These are phyloP conservation scores for Leuciscus waleckii DNA, from an alignment of 2,797 vertebrate genomes.

Conservation along the genomic window DNA sequence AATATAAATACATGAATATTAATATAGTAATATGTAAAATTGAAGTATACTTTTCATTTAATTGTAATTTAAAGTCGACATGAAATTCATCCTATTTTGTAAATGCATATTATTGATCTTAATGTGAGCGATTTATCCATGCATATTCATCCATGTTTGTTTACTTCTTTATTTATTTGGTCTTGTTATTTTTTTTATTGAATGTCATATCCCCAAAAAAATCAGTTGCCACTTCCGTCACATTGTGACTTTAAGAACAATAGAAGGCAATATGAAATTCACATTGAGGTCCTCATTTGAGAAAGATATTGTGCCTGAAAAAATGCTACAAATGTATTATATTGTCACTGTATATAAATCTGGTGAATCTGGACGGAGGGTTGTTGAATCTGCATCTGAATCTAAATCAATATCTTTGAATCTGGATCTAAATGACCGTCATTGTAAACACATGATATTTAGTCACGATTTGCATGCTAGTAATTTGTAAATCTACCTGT, in stretches of 20 bases:
- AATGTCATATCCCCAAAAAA: background rate
- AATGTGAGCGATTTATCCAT: no score
- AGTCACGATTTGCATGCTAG: background rate
- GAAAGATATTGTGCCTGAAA: background rate
- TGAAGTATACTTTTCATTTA: background rate
- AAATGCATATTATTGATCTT: no score
- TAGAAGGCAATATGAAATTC: background rate
- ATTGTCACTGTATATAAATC: background rate
- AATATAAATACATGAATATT: background rate
- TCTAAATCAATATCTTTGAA: background rate
- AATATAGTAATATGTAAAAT: background rate
- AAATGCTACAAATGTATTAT: background rate
- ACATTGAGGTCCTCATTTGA: background rate
- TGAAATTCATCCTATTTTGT: background rate
- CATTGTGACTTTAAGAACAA: background rate
- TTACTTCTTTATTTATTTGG: background rate
- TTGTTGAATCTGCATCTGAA: background rate
- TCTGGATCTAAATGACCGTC: background rate
- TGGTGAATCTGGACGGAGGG: background rate
- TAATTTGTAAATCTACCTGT: conserved; percentile 77
- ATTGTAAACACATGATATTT: background rate
- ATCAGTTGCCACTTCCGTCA: background rate
- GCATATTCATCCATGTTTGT: no score
- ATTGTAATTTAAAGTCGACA: background rate
- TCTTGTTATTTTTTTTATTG: background rate